A percentile compares a stretch with the other conserved stretches of the same genome.
phyloP scores from a whole-genome alignment of 2,797 vertebrate species.

The Scarus forsteni region DNA sequence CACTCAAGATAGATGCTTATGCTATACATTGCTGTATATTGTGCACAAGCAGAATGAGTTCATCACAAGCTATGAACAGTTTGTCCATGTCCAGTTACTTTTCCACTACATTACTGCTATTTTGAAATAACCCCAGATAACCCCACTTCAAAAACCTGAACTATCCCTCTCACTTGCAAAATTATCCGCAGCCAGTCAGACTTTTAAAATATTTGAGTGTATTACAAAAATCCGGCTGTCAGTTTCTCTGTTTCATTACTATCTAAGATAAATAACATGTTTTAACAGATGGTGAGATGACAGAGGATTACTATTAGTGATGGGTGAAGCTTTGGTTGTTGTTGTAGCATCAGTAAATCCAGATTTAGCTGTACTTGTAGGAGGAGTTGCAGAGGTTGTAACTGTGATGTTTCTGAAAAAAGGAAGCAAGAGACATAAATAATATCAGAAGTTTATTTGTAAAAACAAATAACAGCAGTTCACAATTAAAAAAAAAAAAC shows the following conservation, averaged over 20 bases:
- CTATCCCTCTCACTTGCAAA: not conserved
- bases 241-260: not conserved
- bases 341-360: not conserved
- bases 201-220: not conserved
- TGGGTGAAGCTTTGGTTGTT: not conserved
- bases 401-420: fast-evolving
- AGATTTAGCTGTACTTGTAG: not conserved
- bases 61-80: too few relatives aligned
- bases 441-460: not conserved
- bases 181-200: not conserved
- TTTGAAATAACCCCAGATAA: too few relatives aligned
- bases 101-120: too few relatives aligned
- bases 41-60: too few relatives aligned
- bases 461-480: too few relatives aligned
- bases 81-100: too few relatives aligned
- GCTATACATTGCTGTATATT: too few relatives aligned
- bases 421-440: not conserved
- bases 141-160: too few relatives aligned
- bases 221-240: not conserved
- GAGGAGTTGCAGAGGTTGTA: fast-evolving
- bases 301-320: fast-evolving
- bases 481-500: too few relatives aligned
- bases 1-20: too few relatives aligned
- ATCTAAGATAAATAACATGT: not conserved
- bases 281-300: not conserved